Percentiles rank a stretch among this genome's conserved stretches.
phyloP scores from a whole-genome alignment of 2,797 vertebrate species.

The Serranus cabrilla region DNA sequence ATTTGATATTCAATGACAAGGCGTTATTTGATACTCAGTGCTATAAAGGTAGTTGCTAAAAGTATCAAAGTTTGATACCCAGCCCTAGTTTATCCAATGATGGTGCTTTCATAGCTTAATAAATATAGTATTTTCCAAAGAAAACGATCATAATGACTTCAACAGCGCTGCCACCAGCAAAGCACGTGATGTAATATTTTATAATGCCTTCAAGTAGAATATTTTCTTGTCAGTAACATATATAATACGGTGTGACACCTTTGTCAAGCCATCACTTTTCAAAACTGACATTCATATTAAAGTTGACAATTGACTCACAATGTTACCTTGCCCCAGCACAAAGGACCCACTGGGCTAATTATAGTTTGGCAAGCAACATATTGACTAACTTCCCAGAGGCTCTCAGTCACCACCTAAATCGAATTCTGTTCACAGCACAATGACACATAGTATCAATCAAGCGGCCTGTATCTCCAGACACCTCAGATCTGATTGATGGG shows the following conservation, averaged over 20 bases:
- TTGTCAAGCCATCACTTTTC: slow-evolving; percentile 47
- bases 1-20: too few species aligned
- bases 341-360: slow-evolving; percentile 71
- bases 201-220: not conserved
- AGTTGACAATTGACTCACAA: slow-evolving; percentile 59
- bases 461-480: slow-evolving; percentile 63
- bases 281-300: slow-evolving; percentile 47
- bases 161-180: not conserved
- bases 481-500: slow-evolving; percentile 76
- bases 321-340: slow-evolving; percentile 64
- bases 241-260: slow-evolving; percentile 20
- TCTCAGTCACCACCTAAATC: slow-evolving; percentile 76
- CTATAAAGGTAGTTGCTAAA: too few species aligned
- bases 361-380: slow-evolving; percentile 78
- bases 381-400: slow-evolving; percentile 75
- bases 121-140: too few species aligned
- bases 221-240: slow-evolving; percentile 5
- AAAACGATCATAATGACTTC: not conserved
- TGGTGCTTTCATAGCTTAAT: not conserved
- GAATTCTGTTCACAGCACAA: slow-evolving; percentile 76
- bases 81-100: not conserved
- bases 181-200: not conserved
- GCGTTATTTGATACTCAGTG: too few species aligned
- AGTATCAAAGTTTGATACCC: too few species aligned
- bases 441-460: slow-evolving; percentile 81